These are phyloP conservation scores for Zeus faber DNA, from an alignment of 2,113 vertebrate genomes.

Conservation along the genomic window DNA sequence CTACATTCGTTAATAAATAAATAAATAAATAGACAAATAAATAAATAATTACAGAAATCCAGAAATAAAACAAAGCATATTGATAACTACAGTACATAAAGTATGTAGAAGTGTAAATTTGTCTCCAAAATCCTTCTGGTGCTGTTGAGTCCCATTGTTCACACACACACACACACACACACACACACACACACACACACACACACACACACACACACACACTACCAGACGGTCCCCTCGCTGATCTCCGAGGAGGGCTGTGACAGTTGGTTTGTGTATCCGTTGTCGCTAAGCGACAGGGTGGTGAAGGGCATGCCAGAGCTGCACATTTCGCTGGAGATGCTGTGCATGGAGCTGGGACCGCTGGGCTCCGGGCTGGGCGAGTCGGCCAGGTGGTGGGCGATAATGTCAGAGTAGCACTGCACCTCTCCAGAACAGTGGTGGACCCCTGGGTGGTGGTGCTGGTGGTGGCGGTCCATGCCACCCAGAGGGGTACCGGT, in stretches of 20 bases:
- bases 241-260: slow-evolving; percentile 93
- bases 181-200: not conserved
- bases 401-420: slow-evolving; percentile 89
- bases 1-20: slow-evolving; percentile 27
- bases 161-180: not conserved
- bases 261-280: slow-evolving; percentile 92
- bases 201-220: not conserved
- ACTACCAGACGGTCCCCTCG: slow-evolving; percentile 95
- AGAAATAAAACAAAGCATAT: slow-evolving; percentile 12
- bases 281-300: slow-evolving; percentile 86
- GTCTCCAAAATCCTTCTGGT: too few species aligned
- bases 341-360: slow-evolving; percentile 88
- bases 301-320: slow-evolving; percentile 89
- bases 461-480: slow-evolving; percentile 86
- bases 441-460: slow-evolving; percentile 88
- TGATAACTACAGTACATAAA: slow-evolving; percentile 15
- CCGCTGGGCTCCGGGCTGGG: slow-evolving; percentile 92
- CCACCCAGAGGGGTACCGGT: slow-evolving; percentile 88
- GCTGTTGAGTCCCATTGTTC: too few species aligned
- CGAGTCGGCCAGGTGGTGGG: slow-evolving; percentile 88
- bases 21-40: slow-evolving; percentile 26
- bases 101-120: too few species aligned
- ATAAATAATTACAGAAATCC: slow-evolving; percentile 14
- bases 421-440: slow-evolving; percentile 88
- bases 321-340: slow-evolving; percentile 92